Evolutionary conservation across 2,113 vertebrate genomes (phyloP).

Genomic region (Columba janthina): DNA sequence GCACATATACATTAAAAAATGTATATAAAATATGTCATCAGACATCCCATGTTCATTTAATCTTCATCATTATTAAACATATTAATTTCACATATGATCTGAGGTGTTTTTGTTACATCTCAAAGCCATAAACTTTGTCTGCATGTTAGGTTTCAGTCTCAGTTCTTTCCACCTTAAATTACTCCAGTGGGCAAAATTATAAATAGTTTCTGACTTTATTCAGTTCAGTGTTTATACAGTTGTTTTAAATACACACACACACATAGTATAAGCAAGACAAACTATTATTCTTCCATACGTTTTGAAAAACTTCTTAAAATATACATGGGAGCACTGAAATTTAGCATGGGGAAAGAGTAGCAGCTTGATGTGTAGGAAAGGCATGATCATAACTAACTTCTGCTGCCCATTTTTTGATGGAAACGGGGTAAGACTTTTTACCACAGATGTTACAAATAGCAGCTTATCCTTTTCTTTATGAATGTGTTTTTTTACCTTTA

Average conservation of each 20-base stretch:
- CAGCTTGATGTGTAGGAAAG: background rate
- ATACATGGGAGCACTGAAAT: background rate
- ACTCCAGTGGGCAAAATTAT: constrained; percentile 46
- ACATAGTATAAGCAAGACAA: constrained; percentile 47
- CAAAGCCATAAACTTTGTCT: background rate
- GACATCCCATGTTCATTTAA: background rate
- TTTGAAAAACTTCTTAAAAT: constrained; percentile 59
- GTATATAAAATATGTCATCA: background rate
- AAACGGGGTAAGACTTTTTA: background rate
- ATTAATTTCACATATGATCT: background rate
- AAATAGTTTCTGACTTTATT: constrained; percentile 56
- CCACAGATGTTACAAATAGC: background rate
- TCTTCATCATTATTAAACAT: background rate
- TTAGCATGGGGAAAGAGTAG: background rate
- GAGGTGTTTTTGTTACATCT: background rate
- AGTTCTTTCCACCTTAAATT: constrained; percentile 12
- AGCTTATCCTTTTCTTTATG: background rate
- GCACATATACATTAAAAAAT: background rate
- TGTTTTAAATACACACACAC: constrained; percentile 36
- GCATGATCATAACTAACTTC: background rate
- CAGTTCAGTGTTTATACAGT: constrained; percentile 36
- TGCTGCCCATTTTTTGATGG: background rate
- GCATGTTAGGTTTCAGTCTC: background rate
- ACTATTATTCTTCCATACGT: constrained; percentile 19
- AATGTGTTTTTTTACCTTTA: background rate